Evolutionary conservation across 2,113 vertebrate genomes (phyloP).

Genomic region (Ceyx melanurus): DNA sequence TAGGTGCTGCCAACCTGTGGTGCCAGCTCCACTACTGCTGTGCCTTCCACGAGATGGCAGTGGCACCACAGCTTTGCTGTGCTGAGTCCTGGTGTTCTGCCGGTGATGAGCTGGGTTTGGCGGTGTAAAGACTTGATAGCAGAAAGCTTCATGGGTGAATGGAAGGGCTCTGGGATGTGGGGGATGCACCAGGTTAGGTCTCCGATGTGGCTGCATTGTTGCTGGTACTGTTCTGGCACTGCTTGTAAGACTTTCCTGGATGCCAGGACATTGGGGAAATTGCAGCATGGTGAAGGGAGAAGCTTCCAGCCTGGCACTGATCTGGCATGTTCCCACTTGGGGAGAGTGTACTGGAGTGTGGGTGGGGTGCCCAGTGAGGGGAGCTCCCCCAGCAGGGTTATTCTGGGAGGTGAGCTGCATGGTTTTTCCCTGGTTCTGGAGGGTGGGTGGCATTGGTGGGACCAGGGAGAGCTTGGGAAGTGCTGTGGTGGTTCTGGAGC

Average conservation of each 20-base stretch:
- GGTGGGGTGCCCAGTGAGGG: not conserved
- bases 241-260: not conserved
- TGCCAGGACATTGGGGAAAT: not conserved
- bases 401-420: not conserved
- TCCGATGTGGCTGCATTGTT: not conserved
- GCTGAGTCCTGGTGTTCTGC: not conserved
- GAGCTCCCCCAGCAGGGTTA: too few relatives aligned
- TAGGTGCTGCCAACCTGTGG: not conserved
- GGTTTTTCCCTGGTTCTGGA: not conserved
- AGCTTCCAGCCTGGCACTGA: not conserved
- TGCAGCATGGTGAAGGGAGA: not conserved
- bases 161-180: rapidly evolving
- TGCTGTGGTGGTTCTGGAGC: rapidly evolving
- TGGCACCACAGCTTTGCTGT: not conserved
- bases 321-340: rapidly evolving
- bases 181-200: rapidly evolving
- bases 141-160: not conserved
- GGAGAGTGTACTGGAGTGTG: not conserved
- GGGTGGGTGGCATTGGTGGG: not conserved
- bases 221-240: not conserved
- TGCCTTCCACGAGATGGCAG: conserved; percentile 64
- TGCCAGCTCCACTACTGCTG: rapidly evolving
- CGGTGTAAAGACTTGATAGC: not conserved
- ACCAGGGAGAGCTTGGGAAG: not conserved
- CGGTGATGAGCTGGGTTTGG: not conserved